These are phyloP conservation scores for Spinibarbus caldwelli DNA, from an alignment of 2,797 vertebrate genomes.

Conservation along the genomic window DNA sequence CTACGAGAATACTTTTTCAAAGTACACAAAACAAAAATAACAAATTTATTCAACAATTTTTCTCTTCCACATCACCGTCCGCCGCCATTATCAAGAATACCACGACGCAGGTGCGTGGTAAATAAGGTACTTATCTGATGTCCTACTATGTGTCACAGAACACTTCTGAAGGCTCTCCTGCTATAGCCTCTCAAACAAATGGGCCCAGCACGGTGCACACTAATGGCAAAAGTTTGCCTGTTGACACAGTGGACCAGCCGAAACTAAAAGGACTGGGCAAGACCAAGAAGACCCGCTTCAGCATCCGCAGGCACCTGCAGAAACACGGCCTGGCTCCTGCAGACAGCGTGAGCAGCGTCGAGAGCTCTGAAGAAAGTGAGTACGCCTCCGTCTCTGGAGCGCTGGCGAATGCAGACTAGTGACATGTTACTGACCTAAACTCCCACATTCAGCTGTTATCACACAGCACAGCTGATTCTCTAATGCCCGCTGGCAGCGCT, in stretches of 20 bases:
- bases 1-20: no score
- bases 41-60: no score
- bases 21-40: no score
- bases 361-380: constrained; percentile 84
- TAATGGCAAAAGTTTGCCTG: constrained; percentile 59
- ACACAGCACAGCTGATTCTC: not conserved
- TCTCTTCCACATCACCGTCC: no score
- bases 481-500: not conserved
- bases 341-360: constrained; percentile 86
- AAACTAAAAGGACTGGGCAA: constrained; percentile 84
- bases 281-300: constrained; percentile 80
- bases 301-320: constrained; percentile 86
- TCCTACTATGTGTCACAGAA: constrained; percentile 56
- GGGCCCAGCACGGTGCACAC: constrained; percentile 38
- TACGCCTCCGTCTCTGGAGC: constrained; percentile 21
- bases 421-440: constrained; percentile 5
- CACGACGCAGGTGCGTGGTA: no score
- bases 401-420: not conserved
- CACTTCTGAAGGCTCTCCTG: not conserved
- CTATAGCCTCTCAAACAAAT: constrained; percentile 39
- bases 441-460: constrained; percentile 35
- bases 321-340: constrained; percentile 78
- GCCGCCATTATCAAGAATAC: no score
- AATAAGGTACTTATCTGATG: not conserved
- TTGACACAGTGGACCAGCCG: constrained; percentile 76